Percentiles rank a stretch among this genome's conserved stretches.
phyloP scores from a whole-genome alignment of 2,888 invertebrate species.

The Loripinus fragilis region DNA sequence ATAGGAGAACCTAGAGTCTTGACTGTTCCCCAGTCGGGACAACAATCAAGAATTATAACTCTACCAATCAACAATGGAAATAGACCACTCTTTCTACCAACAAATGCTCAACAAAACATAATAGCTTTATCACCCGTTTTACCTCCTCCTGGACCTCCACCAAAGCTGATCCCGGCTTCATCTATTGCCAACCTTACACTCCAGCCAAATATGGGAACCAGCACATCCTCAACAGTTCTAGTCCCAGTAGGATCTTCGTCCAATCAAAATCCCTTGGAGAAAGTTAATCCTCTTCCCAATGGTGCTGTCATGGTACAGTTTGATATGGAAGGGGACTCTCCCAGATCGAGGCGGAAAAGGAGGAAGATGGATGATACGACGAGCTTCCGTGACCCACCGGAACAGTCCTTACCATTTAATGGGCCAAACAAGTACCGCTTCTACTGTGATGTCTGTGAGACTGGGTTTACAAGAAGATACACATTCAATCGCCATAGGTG shows the following conservation, averaged over 20 bases:
- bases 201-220: not conserved
- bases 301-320: not conserved
- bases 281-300: not conserved
- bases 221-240: not conserved
- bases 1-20: not conserved
- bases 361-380: slow-evolving; percentile 55
- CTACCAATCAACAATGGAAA: slow-evolving; percentile 1
- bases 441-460: slow-evolving; percentile 59
- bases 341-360: slow-evolving; percentile 33
- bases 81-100: not conserved
- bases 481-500: slow-evolving; percentile 58
- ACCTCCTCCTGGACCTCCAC: not conserved
- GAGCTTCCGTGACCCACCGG: slow-evolving; percentile 53
- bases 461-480: slow-evolving; percentile 54
- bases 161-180: slow-evolving; percentile 5
- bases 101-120: slow-evolving; percentile 4
- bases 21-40: not conserved
- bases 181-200: not conserved
- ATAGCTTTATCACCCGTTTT: not conserved
- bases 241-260: not conserved
- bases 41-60: not conserved
- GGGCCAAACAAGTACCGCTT: slow-evolving; percentile 57
- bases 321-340: not conserved
- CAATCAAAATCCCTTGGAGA: not conserved
- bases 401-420: slow-evolving; percentile 54